A percentile compares a stretch with the other conserved stretches of the same genome.
Evolutionary conservation across 2,888 invertebrate genomes (phyloP).

Genomic region (Serripes groenlandicus): DNA sequence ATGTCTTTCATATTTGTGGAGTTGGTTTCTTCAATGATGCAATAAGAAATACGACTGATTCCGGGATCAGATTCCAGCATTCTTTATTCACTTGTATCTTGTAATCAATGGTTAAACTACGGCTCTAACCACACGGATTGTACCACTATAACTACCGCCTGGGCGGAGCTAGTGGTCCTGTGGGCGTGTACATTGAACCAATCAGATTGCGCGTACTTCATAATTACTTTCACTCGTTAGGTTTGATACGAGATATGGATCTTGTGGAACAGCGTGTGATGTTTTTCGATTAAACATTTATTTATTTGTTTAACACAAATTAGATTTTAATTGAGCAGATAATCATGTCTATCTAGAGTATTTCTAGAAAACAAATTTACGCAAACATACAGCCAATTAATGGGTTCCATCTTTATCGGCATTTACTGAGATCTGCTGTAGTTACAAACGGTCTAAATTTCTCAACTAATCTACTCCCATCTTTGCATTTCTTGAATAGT

Average conservation of each 20-base stretch:
- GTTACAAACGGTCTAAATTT: too few relatives aligned
- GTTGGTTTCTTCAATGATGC: background rate
- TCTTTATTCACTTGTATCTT: constrained; percentile 24
- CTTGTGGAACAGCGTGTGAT: constrained; percentile 8
- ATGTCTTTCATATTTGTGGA: background rate
- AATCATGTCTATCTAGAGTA: constrained; percentile 16
- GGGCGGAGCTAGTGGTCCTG: constrained; percentile 45
- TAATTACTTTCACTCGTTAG: constrained; percentile 15
- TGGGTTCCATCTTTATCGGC: too few relatives aligned
- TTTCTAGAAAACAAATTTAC: constrained; percentile 16
- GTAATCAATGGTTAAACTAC: constrained; percentile 11
- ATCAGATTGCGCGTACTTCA: constrained; percentile 9
- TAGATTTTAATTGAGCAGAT: constrained; percentile 46
- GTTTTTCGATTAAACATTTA: constrained; percentile 29
- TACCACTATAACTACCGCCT: background rate
- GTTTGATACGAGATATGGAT: constrained; percentile 17
- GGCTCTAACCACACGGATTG: background rate
- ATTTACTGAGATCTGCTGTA: too few relatives aligned
- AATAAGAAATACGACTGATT: constrained; percentile 7
- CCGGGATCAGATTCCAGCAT: constrained; percentile 30
- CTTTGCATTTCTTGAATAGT: too few relatives aligned
- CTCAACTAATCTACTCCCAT: too few relatives aligned
- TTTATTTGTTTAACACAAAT: constrained; percentile 47
- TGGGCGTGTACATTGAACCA: constrained; percentile 39
- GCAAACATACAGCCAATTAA: background rate